Conservation (phyloP, 2,797 vertebrate species). For the Chelon auratus region DNA sequence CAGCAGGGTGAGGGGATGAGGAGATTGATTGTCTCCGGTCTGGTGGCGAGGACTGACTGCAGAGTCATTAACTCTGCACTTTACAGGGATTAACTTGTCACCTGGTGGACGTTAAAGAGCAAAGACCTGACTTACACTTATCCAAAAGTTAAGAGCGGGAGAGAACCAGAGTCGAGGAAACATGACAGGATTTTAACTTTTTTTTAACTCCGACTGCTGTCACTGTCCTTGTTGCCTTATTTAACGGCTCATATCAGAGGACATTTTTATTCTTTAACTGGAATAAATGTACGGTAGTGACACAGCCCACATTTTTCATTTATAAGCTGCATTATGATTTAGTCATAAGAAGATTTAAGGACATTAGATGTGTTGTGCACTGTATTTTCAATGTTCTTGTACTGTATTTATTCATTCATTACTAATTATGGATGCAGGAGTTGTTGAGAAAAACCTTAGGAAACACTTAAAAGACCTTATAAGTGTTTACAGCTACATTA, state of each 20-base stretch:
- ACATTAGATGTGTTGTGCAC: neutral
- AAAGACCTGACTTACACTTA: conserved; percentile 59
- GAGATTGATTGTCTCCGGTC: conserved; percentile 71
- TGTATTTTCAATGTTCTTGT: neutral
- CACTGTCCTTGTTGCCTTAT: neutral
- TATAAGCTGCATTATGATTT: conserved; percentile 1
- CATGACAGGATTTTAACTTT: neutral
- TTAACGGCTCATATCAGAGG: conserved; percentile 7
- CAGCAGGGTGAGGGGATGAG: conserved; percentile 56
- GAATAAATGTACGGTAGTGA: conserved; percentile 1
- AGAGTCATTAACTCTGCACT: conserved; percentile 77
- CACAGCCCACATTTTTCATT: too few relatives aligned
- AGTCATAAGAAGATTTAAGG: neutral
- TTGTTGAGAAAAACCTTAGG: neutral
- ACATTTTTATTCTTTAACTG: neutral
- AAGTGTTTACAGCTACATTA: too few relatives aligned
- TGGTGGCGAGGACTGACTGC: conserved; percentile 64
- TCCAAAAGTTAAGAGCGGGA: conserved; percentile 45
- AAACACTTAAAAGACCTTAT: too few relatives aligned
- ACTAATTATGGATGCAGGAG: neutral
- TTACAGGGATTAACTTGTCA: conserved; percentile 80
- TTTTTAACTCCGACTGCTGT: conserved; percentile 13
- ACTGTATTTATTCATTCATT: neutral
- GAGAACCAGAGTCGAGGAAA: conserved; percentile 25
- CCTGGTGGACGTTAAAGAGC: conserved; percentile 66